phyloP scores from a whole-genome alignment of 1,140 invertebrate species.

The Trichoplusia ni region DNA sequence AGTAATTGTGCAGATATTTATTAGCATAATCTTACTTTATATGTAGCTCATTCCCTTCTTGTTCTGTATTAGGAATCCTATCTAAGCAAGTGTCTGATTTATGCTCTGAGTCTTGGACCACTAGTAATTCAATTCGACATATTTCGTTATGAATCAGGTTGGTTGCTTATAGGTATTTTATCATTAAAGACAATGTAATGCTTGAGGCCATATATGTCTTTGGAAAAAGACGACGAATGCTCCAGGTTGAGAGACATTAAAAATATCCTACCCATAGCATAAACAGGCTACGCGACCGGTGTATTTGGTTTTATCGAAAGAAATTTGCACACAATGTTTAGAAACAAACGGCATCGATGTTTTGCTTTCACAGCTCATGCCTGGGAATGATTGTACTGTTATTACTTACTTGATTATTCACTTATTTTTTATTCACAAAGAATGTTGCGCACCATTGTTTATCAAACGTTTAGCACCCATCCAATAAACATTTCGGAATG shows the following conservation, averaged over 20 bases:
- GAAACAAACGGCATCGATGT: slow-evolving; percentile 63
- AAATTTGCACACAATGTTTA: slow-evolving; percentile 77
- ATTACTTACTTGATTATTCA: slow-evolving; percentile 29
- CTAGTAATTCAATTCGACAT: neutral
- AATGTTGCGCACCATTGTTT: slow-evolving; percentile 9
- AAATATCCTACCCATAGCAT: slow-evolving; percentile 20
- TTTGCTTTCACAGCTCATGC: slow-evolving; percentile 60
- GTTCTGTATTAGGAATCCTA: slow-evolving; percentile 33
- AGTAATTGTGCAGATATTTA: slow-evolving; percentile 38
- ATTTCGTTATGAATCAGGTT: neutral
- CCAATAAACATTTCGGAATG: neutral
- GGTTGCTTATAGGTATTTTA: too few relatives aligned
- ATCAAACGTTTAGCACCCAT: neutral
- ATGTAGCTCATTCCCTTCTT: slow-evolving; percentile 28
- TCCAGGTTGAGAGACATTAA: slow-evolving; percentile 8
- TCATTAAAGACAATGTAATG: neutral
- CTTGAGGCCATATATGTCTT: neutral
- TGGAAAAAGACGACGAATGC: neutral
- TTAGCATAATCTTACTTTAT: slow-evolving; percentile 34
- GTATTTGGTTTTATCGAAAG: slow-evolving; percentile 64
- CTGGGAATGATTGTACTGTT: slow-evolving; percentile 48
- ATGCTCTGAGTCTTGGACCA: slow-evolving; percentile 40
- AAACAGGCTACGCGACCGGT: neutral
- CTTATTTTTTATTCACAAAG: slow-evolving; percentile 9
- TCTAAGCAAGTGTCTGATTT: slow-evolving; percentile 36